A percentile compares a stretch with the other conserved stretches of the same genome.
Conservation (phyloP, 2,888 invertebrate species). For the Anaspis maculata region DNA sequence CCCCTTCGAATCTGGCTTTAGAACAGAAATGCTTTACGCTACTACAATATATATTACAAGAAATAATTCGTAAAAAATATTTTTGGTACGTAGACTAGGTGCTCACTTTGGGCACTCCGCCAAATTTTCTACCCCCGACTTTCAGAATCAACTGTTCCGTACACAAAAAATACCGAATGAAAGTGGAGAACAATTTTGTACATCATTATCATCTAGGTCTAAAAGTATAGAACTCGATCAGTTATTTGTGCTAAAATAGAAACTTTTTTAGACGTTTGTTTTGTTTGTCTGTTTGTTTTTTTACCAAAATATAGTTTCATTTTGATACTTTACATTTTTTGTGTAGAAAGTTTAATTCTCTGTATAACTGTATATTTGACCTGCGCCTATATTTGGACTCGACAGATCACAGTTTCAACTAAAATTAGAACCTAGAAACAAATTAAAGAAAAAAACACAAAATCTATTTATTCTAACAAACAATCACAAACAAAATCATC, state of each 20-base stretch:
- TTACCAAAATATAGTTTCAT: constrained; percentile 39
- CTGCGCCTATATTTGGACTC: constrained; percentile 21
- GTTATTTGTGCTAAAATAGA: constrained; percentile 38
- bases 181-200: constrained; percentile 28
- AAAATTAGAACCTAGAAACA: constrained; percentile 4
- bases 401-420: constrained; percentile 29
- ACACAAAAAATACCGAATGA: constrained; percentile 27
- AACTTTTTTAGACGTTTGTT: constrained; percentile 27
- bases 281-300: too few species aligned
- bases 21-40: constrained; percentile 16
- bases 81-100: constrained; percentile 33
- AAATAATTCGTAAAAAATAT: constrained; percentile 32
- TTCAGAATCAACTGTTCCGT: constrained; percentile 18
- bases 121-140: constrained; percentile 25
- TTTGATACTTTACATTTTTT: constrained; percentile 34
- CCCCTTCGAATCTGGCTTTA: constrained; percentile 10
- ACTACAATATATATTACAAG: constrained; percentile 26
- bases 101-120: constrained; percentile 29
- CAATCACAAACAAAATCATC: too few species aligned
- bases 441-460: too few species aligned
- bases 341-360: constrained; percentile 33
- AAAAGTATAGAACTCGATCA: constrained; percentile 24
- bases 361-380: constrained; percentile 40
- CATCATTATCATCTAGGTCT: constrained; percentile 23
- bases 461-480: constrained; percentile 5